A percentile compares a stretch with the other conserved stretches of the same genome.
These are phyloP conservation scores for Arrhamphus sclerolepis DNA, from an alignment of 2,797 vertebrate species.

Conservation along the genomic window DNA sequence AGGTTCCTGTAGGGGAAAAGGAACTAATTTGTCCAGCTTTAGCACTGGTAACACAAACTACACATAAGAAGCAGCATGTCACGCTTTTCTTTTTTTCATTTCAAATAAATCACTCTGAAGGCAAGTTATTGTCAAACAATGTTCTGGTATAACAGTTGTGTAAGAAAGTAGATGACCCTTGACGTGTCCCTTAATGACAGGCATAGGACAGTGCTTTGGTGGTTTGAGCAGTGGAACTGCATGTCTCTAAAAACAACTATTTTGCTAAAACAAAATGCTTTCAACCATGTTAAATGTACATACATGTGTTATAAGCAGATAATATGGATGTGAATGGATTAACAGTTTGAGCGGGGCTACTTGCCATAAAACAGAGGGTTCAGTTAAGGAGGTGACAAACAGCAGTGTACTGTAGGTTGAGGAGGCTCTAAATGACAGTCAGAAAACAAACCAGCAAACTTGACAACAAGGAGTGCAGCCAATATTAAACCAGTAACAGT, in stretches of 20 bases:
- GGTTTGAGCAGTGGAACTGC: neutral
- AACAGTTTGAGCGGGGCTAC: neutral
- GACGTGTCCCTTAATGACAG: neutral
- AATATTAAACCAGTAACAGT: conserved; percentile 13
- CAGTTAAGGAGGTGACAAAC: conserved; percentile 13
- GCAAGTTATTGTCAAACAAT: neutral
- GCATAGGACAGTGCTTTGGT: neutral
- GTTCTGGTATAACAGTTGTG: neutral
- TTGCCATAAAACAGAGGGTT: neutral
- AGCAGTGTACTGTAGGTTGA: neutral
- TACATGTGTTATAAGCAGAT: neutral
- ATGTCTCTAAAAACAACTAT: conserved; percentile 4
- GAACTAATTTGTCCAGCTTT: neutral
- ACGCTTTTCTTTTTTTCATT: conserved; percentile 10
- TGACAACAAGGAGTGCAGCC: neutral
- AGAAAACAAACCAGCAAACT: neutral
- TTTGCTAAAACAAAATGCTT: conserved; percentile 9
- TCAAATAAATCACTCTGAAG: neutral
- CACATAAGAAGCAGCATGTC: neutral
- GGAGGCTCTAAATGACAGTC: neutral
- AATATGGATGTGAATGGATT: neutral
- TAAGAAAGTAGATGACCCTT: conserved; percentile 8
- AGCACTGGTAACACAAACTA: conserved; percentile 1
- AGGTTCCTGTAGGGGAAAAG: neutral
- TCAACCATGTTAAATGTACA: conserved; percentile 9